Evolutionary conservation across 2,113 vertebrate species (phyloP), one percentile per base, ranked within the genome.

Genomic region (Ophthalmolycus amberensis): DNA sequence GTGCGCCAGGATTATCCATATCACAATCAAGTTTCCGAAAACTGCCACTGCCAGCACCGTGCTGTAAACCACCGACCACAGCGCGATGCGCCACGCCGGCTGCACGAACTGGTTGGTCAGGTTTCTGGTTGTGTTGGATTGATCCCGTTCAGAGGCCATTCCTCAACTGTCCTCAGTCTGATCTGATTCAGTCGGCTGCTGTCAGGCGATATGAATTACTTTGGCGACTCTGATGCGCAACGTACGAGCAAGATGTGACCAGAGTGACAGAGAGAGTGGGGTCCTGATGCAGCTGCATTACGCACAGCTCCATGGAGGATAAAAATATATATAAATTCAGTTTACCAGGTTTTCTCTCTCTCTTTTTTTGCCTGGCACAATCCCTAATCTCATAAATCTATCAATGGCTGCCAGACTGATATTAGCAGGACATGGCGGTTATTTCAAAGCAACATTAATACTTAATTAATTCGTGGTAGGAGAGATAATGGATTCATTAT

Each of bases 1-100:
- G 93, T 99, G 98, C 71, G 98, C 97, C 92, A 99, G 83, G 81
- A 99, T 97, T 85, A 99, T 98, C 98, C 98, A 99, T 74, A 98
- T 97, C 50, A 99, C 98, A 1, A 97, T 93, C 71, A 98, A 70
- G 86, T 99, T 99, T 25, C 97, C 98, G 27, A 97, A 95, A 38
- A 99, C 96, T 0, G 98, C 97, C 92, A 97, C 96, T 0, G 96
- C 95, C 85, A 99, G 95, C 80, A 98, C 97, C 0, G 86, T 87
- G 44, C 97, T 96, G 3, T 98, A 99, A 0, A 97, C 97, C 79
- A 97, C 91, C 6, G 98, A 97, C 98, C 98, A 99, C 3, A 99
- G 95, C 54, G 94, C 96, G 44, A 98, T 93, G 92, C 97, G 96
- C 98, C 98, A 99, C 44, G 96, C 93, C 15, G 97, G 97, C 88